These are phyloP conservation scores for Aspidapion aeneum DNA, from an alignment of 2,888 invertebrate species.

Conservation along the genomic window DNA sequence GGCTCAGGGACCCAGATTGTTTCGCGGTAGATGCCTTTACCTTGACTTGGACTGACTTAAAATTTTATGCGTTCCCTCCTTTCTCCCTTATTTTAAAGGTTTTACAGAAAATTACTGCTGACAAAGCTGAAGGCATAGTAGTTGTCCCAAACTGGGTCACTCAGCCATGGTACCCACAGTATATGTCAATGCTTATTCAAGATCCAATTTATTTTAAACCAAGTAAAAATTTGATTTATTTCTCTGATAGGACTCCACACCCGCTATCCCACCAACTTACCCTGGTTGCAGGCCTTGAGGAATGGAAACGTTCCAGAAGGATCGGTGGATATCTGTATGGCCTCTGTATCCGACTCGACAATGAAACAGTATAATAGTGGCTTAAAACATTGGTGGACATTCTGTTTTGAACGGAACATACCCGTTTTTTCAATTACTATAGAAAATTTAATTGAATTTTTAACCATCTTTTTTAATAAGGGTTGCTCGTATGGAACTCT, in stretches of 20 bases:
- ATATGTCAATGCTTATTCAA: slow-evolving; percentile 4
- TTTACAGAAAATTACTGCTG: slow-evolving; percentile 32
- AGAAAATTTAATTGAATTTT: slow-evolving; percentile 6
- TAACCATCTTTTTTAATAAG: slow-evolving; percentile 6
- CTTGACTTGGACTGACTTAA: slow-evolving; percentile 17
- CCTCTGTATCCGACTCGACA: not conserved
- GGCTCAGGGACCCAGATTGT: slow-evolving; percentile 30
- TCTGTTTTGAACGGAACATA: not conserved
- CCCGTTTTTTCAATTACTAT: slow-evolving; percentile 2
- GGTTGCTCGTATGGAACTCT: slow-evolving; percentile 13
- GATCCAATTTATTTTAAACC: slow-evolving; percentile 12
- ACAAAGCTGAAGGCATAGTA: slow-evolving; percentile 15
- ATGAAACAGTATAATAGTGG: slow-evolving; percentile 3
- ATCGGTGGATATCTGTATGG: slow-evolving; percentile 7
- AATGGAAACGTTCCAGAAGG: slow-evolving; percentile 3
- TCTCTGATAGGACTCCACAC: slow-evolving; percentile 6
- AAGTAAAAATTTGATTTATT: slow-evolving; percentile 5
- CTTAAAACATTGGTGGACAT: slow-evolving; percentile 12
- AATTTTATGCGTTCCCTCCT: slow-evolving; percentile 25
- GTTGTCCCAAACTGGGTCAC: slow-evolving; percentile 14
- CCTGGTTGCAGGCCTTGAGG: slow-evolving; percentile 7
- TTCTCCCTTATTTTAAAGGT: slow-evolving; percentile 27
- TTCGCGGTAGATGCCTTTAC: slow-evolving; percentile 33
- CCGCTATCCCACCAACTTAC: not conserved
- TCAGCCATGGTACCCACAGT: slow-evolving; percentile 19